phyloP scores from a whole-genome alignment of 1,140 invertebrate genomes.

The Zaprionus inermis region DNA sequence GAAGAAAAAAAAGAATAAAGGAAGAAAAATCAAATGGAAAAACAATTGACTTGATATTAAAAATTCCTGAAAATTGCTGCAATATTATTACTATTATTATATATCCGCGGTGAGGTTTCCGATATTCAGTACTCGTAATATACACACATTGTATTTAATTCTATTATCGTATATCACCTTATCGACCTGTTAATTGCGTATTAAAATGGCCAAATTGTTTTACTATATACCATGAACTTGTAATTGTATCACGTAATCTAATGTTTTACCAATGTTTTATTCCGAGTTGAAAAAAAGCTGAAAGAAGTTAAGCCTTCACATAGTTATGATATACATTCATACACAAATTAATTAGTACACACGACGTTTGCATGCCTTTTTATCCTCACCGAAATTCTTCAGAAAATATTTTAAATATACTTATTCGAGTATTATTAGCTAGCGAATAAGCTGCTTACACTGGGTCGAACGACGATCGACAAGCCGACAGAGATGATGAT shows the following conservation, averaged over 20 bases:
- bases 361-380: constrained; percentile 62
- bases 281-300: neutral
- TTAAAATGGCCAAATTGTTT: constrained; percentile 27
- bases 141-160: neutral
- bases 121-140: constrained; percentile 10
- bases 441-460: constrained; percentile 30
- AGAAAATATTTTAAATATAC: constrained; percentile 20
- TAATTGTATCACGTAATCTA: neutral
- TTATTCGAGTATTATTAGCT: constrained; percentile 19
- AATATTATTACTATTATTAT: constrained; percentile 16
- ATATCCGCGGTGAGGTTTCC: constrained; percentile 23
- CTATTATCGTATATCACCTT: neutral
- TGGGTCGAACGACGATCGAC: constrained; percentile 2
- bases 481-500: constrained; percentile 20
- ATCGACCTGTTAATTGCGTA: constrained; percentile 7
- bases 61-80: constrained; percentile 22
- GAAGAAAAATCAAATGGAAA: neutral
- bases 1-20: constrained; percentile 11
- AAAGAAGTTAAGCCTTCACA: constrained; percentile 7
- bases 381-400: constrained; percentile 39
- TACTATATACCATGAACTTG: constrained; percentile 20
- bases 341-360: constrained; percentile 19
- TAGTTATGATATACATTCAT: constrained; percentile 16
- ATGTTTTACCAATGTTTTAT: constrained; percentile 6
- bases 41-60: neutral